Evolutionary conservation across 2,113 vertebrate species (phyloP).

Genomic region (Zapornia atra): DNA sequence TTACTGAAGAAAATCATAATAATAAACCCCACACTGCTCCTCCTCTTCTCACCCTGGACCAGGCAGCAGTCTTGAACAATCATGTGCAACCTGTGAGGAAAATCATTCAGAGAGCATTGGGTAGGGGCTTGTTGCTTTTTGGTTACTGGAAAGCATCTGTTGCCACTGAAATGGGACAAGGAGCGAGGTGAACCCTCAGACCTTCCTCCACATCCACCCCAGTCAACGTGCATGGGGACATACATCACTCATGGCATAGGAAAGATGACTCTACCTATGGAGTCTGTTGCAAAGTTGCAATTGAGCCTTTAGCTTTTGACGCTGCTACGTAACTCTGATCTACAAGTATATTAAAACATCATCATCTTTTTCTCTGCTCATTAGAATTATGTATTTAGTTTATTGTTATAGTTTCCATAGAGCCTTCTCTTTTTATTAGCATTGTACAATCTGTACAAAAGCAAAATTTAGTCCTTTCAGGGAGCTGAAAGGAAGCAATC

Average conservation of each 20-base stretch:
- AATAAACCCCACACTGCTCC: neutral
- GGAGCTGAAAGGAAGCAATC: conserved; percentile 70
- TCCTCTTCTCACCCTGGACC: neutral
- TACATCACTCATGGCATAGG: rapidly evolving
- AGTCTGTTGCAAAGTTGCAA: neutral
- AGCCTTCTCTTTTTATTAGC: conserved; percentile 72
- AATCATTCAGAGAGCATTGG: neutral
- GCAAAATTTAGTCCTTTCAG: conserved; percentile 74
- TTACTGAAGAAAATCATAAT: neutral
- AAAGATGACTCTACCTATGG: rapidly evolving
- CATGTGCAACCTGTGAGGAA: no score
- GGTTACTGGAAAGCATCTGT: neutral
- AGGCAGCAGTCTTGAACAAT: neutral
- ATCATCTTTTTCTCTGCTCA: conserved; percentile 38
- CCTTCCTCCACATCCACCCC: neutral
- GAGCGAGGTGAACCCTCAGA: neutral
- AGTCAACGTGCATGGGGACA: rapidly evolving
- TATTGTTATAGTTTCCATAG: conserved; percentile 64
- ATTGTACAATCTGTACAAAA: conserved; percentile 69
- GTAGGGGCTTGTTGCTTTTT: neutral
- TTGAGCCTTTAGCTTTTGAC: conserved; percentile 20
- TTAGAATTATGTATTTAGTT: conserved; percentile 73
- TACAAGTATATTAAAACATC: conserved; percentile 69
- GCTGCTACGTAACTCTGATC: conserved; percentile 26
- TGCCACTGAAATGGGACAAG: neutral